These are phyloP conservation scores for Enteromius unitaeniatus DNA, from an alignment of 2,797 vertebrate genomes.

Conservation along the genomic window DNA sequence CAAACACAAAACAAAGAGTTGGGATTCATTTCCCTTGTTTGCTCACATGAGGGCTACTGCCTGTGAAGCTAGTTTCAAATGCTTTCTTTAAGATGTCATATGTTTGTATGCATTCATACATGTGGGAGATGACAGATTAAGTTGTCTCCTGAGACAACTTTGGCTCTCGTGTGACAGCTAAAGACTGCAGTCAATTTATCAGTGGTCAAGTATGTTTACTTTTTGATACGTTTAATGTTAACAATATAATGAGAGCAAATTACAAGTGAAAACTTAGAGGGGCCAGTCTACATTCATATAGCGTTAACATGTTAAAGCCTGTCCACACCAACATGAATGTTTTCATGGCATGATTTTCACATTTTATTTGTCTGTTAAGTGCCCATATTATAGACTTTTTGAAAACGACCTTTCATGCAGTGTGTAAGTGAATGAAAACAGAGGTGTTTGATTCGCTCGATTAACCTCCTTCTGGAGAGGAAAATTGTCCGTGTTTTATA, in stretches of 20 bases:
- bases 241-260: conserved; percentile 19
- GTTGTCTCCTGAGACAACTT: background rate
- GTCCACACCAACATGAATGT: background rate
- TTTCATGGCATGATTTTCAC: background rate
- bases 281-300: background rate
- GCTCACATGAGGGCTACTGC: background rate
- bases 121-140: background rate
- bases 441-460: background rate
- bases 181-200: conserved; percentile 17
- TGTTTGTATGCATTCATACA: background rate
- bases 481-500: background rate
- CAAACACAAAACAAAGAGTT: conserved; percentile 37
- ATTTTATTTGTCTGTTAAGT: background rate
- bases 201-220: conserved; percentile 21
- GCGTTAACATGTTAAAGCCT: background rate
- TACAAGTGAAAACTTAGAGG: background rate
- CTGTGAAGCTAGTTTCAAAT: background rate
- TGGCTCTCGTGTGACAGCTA: background rate
- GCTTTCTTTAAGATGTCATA: conserved; percentile 1
- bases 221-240: conserved; percentile 10
- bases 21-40: conserved; percentile 35
- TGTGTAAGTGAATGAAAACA: too few relatives aligned
- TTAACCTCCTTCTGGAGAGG: background rate
- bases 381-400: too few relatives aligned
- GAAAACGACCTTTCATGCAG: too few relatives aligned